phyloP scores from a whole-genome alignment of 2,797 vertebrate genomes.

The Hemitrygon akajei region DNA sequence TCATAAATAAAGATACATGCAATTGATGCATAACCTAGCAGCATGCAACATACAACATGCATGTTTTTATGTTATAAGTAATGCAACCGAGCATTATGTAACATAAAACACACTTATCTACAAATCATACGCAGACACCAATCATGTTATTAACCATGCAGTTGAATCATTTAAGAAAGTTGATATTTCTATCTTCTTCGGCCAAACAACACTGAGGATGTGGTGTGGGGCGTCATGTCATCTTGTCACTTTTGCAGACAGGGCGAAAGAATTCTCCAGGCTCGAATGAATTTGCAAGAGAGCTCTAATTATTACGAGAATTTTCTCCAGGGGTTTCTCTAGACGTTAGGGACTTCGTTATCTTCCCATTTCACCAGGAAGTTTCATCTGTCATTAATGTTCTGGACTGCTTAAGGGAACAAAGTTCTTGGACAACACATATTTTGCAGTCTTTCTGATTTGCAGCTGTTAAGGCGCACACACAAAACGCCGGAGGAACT shows the following conservation, averaged over 20 bases:
- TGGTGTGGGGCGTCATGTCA: neutral
- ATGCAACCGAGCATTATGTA: too few relatives aligned
- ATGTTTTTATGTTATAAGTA: too few relatives aligned
- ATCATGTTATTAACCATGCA: neutral
- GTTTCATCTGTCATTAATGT: neutral
- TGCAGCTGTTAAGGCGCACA: neutral
- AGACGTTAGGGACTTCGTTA: neutral
- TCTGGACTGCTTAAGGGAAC: neutral
- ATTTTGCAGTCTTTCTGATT: neutral
- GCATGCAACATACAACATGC: too few relatives aligned
- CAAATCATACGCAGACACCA: neutral
- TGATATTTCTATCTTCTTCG: neutral
- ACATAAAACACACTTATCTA: neutral
- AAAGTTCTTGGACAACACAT: neutral
- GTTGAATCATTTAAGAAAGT: neutral
- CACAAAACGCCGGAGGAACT: too few relatives aligned
- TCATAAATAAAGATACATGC: neutral
- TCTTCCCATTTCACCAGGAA: neutral
- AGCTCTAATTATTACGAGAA: neutral
- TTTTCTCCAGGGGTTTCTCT: neutral
- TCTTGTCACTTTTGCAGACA: neutral
- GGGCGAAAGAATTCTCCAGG: neutral
- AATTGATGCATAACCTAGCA: neutral
- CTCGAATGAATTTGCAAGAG: neutral
- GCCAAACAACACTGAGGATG: neutral